Evolutionary conservation across 2,797 vertebrate genomes (phyloP), one percentile per base, ranked within the genome.

Genomic region (Columba guinea): DNA sequence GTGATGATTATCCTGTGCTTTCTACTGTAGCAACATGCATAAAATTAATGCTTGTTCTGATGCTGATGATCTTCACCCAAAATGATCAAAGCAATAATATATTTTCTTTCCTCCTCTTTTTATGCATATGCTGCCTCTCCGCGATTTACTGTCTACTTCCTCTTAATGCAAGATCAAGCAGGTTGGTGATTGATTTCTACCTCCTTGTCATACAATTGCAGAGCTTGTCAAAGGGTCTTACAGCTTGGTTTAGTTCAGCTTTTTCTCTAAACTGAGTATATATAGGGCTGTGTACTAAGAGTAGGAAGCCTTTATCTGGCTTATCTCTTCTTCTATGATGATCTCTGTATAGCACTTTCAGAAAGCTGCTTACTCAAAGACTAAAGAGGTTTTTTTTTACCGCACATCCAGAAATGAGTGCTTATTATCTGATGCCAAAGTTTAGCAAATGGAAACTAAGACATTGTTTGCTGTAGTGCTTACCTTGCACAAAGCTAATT

Each of bases 161-260:
- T 98, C 98, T 98, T 99, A 98, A 98, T 98, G 97, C 97, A 99
- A 99, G 99, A 99, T 97, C 98, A 98, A 98, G 98, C 98, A 99
- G 99, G 99, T 99, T 99, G 98, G 99, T 98, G 98, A 96, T 94
- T 96, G 94, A 95, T 97, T 97, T 97, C 97, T 94, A 94, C 81
- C 84, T 98, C 95, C 91, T 96, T 80, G 7, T 39, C 77, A 80
- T 94, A 77, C 64, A 92, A 6, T 90, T 97, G 90, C 53, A 95
- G 88, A 96, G 77, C 93, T 91, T 93, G 52, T 60, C 86, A 81
- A 94, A 93, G 59, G 65, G 65, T 56, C 95, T 93, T 91, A 52
- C 28, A 67, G 1, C 60, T 84, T 52, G 32, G 44, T 56, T 69
- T 63, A 44, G 23, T 84, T 82, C 20, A 69, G n/a, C 63, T 89